These are phyloP conservation scores for Heterodera filipjevi DNA, from an alignment of 2,888 invertebrate genomes.

Conservation along the genomic window DNA sequence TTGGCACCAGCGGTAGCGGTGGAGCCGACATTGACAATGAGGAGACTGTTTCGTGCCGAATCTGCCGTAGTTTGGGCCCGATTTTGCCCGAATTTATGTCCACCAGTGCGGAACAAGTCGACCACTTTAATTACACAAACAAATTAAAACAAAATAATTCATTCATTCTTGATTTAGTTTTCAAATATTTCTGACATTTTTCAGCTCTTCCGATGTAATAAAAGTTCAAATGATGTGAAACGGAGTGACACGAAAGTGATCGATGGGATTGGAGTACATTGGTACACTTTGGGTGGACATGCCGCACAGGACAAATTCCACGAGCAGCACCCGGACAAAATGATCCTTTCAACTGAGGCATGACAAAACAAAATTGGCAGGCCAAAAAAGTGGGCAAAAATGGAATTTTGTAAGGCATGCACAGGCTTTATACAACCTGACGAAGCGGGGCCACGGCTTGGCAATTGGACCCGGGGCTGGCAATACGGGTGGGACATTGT, in stretches of 20 bases:
- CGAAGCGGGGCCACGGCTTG: conserved; percentile 71
- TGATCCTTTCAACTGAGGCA: conserved; percentile 64
- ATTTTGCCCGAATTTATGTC: conserved; percentile 3
- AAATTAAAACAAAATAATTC: no score
- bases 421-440: conserved; percentile 42
- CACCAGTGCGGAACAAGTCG: not conserved
- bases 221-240: not conserved
- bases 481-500: conserved; percentile 71
- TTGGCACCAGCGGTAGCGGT: not conserved
- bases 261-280: conserved; percentile 81
- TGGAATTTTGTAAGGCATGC: conserved; percentile 47
- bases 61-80: not conserved
- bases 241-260: conserved; percentile 67
- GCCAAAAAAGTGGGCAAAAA: not conserved
- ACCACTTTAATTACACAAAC: not conserved
- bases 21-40: not conserved
- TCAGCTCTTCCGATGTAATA: not conserved
- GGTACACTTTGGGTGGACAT: conserved; percentile 71
- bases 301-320: conserved; percentile 72
- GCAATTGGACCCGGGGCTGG: conserved; percentile 78
- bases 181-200: not conserved
- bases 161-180: no score
- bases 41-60: not conserved
- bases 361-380: not conserved
- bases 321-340: conserved; percentile 73